phyloP scores from a whole-genome alignment of 2,113 vertebrate species.

The Apus apus region DNA sequence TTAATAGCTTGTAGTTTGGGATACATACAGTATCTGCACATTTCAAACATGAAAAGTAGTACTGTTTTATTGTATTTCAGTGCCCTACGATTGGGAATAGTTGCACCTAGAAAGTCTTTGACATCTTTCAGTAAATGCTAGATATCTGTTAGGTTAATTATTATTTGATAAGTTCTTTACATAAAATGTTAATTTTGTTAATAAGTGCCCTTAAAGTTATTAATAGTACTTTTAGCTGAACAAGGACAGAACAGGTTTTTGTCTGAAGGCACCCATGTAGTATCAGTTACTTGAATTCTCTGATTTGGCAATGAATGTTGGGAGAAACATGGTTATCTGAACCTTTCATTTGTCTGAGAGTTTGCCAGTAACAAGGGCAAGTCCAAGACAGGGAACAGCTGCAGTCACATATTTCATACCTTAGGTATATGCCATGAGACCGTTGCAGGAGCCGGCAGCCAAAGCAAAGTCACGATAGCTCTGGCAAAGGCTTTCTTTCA shows the following conservation, averaged over 20 bases:
- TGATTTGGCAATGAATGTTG: neutral
- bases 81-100: neutral
- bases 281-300: neutral
- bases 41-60: neutral
- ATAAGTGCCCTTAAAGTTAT: neutral
- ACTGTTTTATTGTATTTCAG: neutral
- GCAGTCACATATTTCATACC: accelerated
- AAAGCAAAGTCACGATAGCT: neutral
- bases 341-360: neutral
- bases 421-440: neutral
- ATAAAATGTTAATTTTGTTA: neutral
- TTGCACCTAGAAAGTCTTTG: neutral
- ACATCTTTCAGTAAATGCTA: neutral
- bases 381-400: neutral
- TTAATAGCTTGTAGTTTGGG: neutral
- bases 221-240: neutral
- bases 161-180: neutral
- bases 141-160: neutral
- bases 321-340: neutral
- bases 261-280: neutral
- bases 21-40: neutral
- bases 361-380: neutral
- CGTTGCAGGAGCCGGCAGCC: neutral
- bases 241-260: neutral
- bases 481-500: neutral